phyloP scores from a whole-genome alignment of 2,888 invertebrate genomes.

The Micropterix aruncella region DNA sequence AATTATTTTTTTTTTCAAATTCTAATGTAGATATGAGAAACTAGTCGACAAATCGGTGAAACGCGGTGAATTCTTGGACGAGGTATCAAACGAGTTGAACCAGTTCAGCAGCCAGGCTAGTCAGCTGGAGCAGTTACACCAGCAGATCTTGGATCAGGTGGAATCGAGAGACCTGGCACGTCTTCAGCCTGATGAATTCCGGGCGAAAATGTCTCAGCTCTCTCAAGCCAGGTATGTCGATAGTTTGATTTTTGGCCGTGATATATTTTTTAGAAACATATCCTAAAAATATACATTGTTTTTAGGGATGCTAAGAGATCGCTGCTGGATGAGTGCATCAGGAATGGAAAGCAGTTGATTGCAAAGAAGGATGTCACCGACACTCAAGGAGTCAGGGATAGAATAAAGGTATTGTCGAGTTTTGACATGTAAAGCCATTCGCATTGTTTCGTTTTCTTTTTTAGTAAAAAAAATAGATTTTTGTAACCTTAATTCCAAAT shows the following conservation, averaged over 20 bases:
- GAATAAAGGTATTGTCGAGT: slow-evolving; percentile 71
- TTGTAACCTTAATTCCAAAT: no score
- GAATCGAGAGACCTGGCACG: slow-evolving; percentile 59
- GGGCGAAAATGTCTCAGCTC: slow-evolving; percentile 31
- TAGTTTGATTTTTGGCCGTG: slow-evolving; percentile 16
- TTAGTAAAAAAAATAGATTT: no score
- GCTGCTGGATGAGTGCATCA: slow-evolving; percentile 63
- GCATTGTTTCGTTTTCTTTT: no score
- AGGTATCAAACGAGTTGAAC: slow-evolving; percentile 53
- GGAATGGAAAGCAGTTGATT: slow-evolving; percentile 67
- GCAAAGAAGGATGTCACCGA: slow-evolving; percentile 82
- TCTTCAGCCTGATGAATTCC: slow-evolving; percentile 45
- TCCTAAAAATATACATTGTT: not conserved
- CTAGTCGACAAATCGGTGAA: slow-evolving; percentile 64
- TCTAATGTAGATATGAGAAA: slow-evolving; percentile 80
- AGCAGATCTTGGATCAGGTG: slow-evolving; percentile 55
- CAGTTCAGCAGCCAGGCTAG: slow-evolving; percentile 52
- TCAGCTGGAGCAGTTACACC: slow-evolving; percentile 58
- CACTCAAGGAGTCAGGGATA: slow-evolving; percentile 67
- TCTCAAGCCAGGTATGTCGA: slow-evolving; percentile 41
- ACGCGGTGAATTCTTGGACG: slow-evolving; percentile 71
- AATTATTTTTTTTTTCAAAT: no score
- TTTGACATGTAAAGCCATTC: no score
- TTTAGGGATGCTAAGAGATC: slow-evolving; percentile 45
- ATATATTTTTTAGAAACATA: not conserved